Evolutionary conservation across 2,113 vertebrate species (phyloP), one percentile per base, ranked within the genome.

Genomic region (Scalopus aquaticus): DNA sequence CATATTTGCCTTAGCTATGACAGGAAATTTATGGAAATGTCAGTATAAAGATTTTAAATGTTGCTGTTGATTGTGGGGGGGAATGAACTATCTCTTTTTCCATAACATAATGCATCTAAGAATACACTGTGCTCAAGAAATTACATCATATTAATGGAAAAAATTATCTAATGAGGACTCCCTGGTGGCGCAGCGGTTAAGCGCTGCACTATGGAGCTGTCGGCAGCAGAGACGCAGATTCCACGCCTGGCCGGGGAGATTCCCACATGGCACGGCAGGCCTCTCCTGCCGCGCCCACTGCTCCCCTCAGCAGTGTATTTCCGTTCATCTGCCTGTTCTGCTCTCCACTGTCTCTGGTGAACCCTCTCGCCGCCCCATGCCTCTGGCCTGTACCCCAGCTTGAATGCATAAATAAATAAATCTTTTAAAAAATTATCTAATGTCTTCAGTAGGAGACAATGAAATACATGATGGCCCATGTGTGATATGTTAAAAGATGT

Each of bases 91-190:
- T 4, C 26, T 37, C 79, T 85, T 30, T 62, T 79, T 35, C 46
- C 51, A 93, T 46, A 93, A 95, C 87, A 96, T 39, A 51, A 10
- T 84, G 16, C 56, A 32, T 94, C 78, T 13, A 58, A 79, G 58
- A 88, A 84, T 30, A 46, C 1, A 51, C 28, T 76, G 28, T 73
- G 81, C 64, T 30, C 44, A 39, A 65, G 74, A 81, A 90, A 70
- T 85, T 37, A 91, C 37, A 74, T 88, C 72, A 65, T 28, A 84
- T 22, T 60, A 32, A 28, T 4, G 12, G 2, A 32, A 42, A 64
- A 54, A 73, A 24, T 26, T 3, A n/a, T 85, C 83, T 69, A 70
- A 58, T 90, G 42, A n/a, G n/a, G n/a, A n/a, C n/a, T n/a, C n/a
- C n/a, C n/a, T n/a, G n/a, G n/a, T n/a, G n/a, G n/a, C n/a, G n/a